Evolutionary conservation across 2,797 vertebrate species (phyloP).

Genomic region (Salmo trutta): DNA sequence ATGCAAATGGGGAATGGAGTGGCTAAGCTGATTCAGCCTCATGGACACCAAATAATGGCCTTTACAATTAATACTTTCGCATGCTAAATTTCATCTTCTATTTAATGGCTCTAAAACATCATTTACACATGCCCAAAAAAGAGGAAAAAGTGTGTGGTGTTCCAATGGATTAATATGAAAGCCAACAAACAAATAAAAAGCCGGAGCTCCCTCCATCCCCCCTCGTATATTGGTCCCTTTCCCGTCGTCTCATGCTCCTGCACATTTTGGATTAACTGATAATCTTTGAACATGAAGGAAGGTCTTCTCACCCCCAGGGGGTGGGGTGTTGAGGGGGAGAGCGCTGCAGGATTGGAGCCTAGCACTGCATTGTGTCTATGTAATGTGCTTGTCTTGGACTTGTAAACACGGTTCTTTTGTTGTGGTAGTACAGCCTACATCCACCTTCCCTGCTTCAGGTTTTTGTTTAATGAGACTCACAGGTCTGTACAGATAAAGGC

Average conservation of each 20-base stretch:
- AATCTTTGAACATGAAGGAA: constrained; percentile 86
- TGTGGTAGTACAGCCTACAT: constrained; percentile 55
- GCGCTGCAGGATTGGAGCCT: constrained; percentile 69
- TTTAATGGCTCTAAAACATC: constrained; percentile 84
- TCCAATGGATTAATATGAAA: constrained; percentile 83
- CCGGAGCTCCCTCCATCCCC: constrained; percentile 58
- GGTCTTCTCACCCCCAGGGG: constrained; percentile 77
- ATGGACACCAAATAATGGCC: constrained; percentile 88
- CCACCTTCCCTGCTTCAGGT: constrained; percentile 53
- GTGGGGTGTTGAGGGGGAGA: constrained; percentile 63
- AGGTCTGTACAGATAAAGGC: constrained; percentile 44
- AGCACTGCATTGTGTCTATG: constrained; percentile 73
- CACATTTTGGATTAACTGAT: constrained; percentile 88
- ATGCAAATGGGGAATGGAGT: constrained; percentile 99
- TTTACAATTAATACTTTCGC: constrained; percentile 86
- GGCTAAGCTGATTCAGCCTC: constrained; percentile 95
- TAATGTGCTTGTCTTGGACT: constrained; percentile 79
- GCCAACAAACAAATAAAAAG: constrained; percentile 82
- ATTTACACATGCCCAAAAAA: constrained; percentile 77
- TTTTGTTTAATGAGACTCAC: constrained; percentile 54
- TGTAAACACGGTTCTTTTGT: constrained; percentile 78
- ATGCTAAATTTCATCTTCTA: constrained; percentile 82
- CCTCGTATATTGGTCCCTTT: constrained; percentile 66
- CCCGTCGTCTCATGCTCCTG: constrained; percentile 77
- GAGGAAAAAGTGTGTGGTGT: constrained; percentile 59